Evolutionary conservation across 2,113 vertebrate species (phyloP), one percentile per base, ranked within the genome.

Genomic region (Hymenochirus boettgeri): DNA sequence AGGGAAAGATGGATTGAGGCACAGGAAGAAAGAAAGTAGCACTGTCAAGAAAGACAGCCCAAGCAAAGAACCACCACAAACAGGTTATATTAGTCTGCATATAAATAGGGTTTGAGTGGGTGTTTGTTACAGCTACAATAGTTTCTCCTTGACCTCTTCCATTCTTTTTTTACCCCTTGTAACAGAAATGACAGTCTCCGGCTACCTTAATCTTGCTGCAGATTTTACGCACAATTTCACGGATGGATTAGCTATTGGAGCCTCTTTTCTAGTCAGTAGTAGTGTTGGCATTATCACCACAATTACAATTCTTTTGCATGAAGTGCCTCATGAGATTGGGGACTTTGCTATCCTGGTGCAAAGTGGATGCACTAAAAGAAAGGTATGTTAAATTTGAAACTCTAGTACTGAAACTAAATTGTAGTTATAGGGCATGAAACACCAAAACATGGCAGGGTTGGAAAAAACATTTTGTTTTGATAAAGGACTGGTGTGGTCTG

Each of bases 221-320:
- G 93, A 96, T 77, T 85, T 95, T 71, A 93, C 91, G 0, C 93
- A 96, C 67, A 96, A 96, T 48, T 95, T 96, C 75, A 95, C 93
- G 0, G 93, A 95, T 10, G 93, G 93, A 6, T 72, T 96, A 75
- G 93, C 93, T 1, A 91, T 96, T 62, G 93, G 93, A 1, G 93
- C 93, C 2, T 96, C 93, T 0, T 96, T 94, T 78, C 82, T 91
- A 75, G 92, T 89, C 1, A 70, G 90, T 45, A 80, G 81, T 10
- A 79, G 82, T 0, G 83, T 95, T 1, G 93, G 93, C 2, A 62
- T 84, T 3, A 75, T 96, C 65, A 96, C 93, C 77, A 94, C 93
- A 3, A 57, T 94, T 71, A 94, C 93, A 11, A 94, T 96, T 73
- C 83, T 96, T 60, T 85, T 96, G 12, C 93, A 96, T 1, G 93